A percentile compares a stretch with the other conserved stretches of the same genome.
Conservation (phyloP, 92 coral and sea anemone species). For the Pocillopora meandrina region DNA sequence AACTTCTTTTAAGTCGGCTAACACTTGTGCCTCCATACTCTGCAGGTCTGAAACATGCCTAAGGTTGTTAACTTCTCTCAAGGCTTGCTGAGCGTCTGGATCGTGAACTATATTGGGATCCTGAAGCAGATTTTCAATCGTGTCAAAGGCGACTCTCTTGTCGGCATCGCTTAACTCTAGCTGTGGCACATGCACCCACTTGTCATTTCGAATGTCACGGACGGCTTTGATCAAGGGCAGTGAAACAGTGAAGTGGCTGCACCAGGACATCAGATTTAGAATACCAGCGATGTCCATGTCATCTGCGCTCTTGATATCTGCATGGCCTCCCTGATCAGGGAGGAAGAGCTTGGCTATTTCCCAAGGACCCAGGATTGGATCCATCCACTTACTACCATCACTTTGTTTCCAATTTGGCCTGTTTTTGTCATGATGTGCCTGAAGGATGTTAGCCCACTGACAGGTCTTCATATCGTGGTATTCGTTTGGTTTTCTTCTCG, state of each 20-base stretch:
- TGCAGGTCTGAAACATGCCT: slow-evolving; percentile 26
- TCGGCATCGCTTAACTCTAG: slow-evolving; percentile 62
- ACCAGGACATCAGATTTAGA: slow-evolving; percentile 72
- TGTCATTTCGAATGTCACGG: slow-evolving; percentile 63
- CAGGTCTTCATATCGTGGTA: slow-evolving; percentile 65
- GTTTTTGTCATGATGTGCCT: slow-evolving; percentile 39
- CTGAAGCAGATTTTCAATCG: slow-evolving; percentile 62
- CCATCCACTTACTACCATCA: slow-evolving; percentile 72
- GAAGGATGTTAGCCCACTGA: slow-evolving; percentile 71
- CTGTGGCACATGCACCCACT: slow-evolving; percentile 81
- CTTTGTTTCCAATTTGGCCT: slow-evolving; percentile 84
- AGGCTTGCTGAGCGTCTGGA: slow-evolving; percentile 47
- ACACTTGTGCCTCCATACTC: slow-evolving; percentile 21
- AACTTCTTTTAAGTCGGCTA: slow-evolving; percentile 15
- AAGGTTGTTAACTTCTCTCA: slow-evolving; percentile 28
- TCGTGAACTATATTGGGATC: slow-evolving; percentile 68
- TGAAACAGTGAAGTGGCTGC: slow-evolving; percentile 50
- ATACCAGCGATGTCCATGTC: slow-evolving; percentile 80
- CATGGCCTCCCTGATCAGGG: slow-evolving; percentile 67
- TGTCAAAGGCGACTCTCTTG: slow-evolving; percentile 66
- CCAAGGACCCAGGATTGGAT: slow-evolving; percentile 83
- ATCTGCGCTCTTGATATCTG: slow-evolving; percentile 42
- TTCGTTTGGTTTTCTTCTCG: slow-evolving; percentile 22
- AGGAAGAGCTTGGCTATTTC: slow-evolving; percentile 85
- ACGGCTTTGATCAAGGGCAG: slow-evolving; percentile 56